Base-by-base conservation (phyloP, 2,113 vertebrate species). In the Nibea albiflora region DNA sequence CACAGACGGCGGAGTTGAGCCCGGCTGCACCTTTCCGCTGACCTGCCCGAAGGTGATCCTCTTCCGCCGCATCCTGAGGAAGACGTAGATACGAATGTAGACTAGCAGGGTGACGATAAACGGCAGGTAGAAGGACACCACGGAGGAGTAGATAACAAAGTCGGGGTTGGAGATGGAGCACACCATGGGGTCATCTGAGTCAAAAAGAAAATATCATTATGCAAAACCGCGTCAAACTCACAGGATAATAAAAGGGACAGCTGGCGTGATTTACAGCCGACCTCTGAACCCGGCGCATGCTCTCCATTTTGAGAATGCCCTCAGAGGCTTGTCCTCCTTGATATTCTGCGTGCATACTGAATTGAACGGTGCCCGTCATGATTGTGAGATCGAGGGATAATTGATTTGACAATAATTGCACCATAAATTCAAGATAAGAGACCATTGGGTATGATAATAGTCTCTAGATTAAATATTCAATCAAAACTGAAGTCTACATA, bases 91-190 rank as follows among this genome's bases (percentile, higher is more conserved):
- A 83, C 97, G 96, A 73, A 97, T 93, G 56, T 98, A 99, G 81
- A 99, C 96, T 72, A 98, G 93, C 89, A 99, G 94, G 4, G 96
- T 98, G 89, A 99, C 96, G 66, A 96, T 76, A 65, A 99, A 99
- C 16, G 98, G 97, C 91, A 98, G 90, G 87, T 99, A 99, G 95
- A 99, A 99, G 83, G 98, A 99, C 84, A 98, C 96, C 87, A 99
- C 94, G 17, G 98, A 99, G 58, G 98, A 99, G 93, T 98, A 99
- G 92, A 99, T 95, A 79, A 99, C 92, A 90, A 99, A 99, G 77
- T 96, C 94, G 1, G 98, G 98, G 89, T 99, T 97, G 90, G 98
- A 98, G 94, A 99, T 99, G 82, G 97, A 97, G 93, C 98, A 98
- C 89, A 98, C 92, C 78, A 89, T 91, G 47, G 96, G 97, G 86